phyloP scores from a whole-genome alignment of 2,888 invertebrate genomes.

The Piscicola geometra region DNA sequence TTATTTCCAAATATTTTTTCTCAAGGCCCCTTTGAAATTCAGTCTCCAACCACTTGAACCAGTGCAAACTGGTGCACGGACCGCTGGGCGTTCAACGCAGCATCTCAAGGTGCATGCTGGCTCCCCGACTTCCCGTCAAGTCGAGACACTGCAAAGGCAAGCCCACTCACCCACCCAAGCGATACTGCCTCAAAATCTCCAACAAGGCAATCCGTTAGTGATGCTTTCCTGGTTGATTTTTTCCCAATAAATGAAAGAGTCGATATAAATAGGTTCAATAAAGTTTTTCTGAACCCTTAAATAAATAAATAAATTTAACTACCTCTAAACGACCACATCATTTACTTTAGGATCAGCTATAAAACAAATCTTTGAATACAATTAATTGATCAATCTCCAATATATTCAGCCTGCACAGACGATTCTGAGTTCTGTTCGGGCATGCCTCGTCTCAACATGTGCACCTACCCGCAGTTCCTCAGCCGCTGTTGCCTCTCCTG shows the following conservation, averaged over 20 bases:
- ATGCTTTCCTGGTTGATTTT: no score
- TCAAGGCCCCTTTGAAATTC: background rate
- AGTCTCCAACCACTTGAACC: background rate
- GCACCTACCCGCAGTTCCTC: conserved; percentile 12
- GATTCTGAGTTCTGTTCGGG: background rate
- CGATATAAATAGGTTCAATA: no score
- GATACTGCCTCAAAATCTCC: background rate
- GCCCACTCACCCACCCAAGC: background rate
- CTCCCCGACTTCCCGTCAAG: background rate
- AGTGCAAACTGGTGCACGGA: background rate
- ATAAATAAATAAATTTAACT: no score
- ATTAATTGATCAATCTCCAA: no score
- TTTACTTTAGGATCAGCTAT: no score
- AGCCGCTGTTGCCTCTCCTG: background rate
- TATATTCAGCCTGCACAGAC: background rate
- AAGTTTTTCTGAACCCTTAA: no score
- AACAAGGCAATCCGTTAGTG: no score
- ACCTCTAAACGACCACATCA: no score
- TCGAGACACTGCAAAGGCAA: background rate
- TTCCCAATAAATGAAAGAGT: no score
- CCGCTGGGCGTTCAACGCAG: background rate
- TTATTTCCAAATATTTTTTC: no score
- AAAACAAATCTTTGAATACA: no score
- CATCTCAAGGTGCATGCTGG: background rate
- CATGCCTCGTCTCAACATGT: background rate